Evolutionary conservation across 30 jellyfish, hydroid and myxozoan species (phyloP).

Genomic region (Hydractinia symbiolongicarpus): DNA sequence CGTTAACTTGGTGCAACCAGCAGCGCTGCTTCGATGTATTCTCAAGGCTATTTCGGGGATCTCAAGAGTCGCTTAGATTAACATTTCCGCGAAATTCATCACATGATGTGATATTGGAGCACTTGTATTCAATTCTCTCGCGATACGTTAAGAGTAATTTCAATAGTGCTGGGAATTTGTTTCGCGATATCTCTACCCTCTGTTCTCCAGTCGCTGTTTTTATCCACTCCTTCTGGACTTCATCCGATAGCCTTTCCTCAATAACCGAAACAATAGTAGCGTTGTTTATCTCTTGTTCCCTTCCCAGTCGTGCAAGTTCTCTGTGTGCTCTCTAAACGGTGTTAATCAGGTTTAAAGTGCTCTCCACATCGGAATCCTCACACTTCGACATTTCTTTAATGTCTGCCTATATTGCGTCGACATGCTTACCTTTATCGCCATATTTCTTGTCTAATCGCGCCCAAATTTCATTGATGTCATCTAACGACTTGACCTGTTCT

Average conservation of each 20-base stretch:
- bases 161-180: slow-evolving; percentile 30
- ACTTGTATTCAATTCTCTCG: slow-evolving; percentile 13
- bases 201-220: slow-evolving; percentile 25
- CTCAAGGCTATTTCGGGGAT: too few species aligned
- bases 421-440: slow-evolving; percentile 54
- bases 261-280: slow-evolving; percentile 45
- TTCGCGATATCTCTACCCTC: slow-evolving; percentile 31
- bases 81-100: too few species aligned
- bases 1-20: slow-evolving; percentile 3
- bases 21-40: background rate
- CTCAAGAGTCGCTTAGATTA: background rate
- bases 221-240: slow-evolving; percentile 48
- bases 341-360: slow-evolving; percentile 52
- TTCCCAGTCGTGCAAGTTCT: slow-evolving; percentile 43
- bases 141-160: slow-evolving; percentile 3
- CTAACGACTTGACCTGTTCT: slow-evolving; percentile 14
- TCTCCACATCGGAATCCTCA: slow-evolving; percentile 59
- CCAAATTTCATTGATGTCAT: slow-evolving; percentile 49
- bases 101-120: background rate
- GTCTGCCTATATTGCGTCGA: slow-evolving; percentile 60
- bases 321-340: slow-evolving; percentile 51
- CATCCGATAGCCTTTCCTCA: slow-evolving; percentile 64
- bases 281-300: slow-evolving; percentile 55
- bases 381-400: slow-evolving; percentile 41
- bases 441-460: slow-evolving; percentile 50